A percentile compares a stretch with the other conserved stretches of the same genome.
Conservation (phyloP, 2,888 invertebrate genomes). For the Troglohyphantes excavatus region DNA sequence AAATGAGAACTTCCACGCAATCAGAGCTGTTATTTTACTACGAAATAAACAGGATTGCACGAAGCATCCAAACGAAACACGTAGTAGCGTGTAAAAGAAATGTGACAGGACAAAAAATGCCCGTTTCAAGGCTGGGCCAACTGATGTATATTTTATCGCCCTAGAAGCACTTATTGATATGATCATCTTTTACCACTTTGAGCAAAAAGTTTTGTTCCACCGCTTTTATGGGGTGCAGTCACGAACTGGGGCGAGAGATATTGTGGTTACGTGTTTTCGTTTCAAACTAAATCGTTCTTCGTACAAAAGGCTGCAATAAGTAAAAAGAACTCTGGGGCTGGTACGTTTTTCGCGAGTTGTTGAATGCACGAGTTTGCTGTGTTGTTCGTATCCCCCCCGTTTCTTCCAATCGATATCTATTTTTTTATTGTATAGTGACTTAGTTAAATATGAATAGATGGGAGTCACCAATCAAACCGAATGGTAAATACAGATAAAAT, state of each 20-base stretch:
- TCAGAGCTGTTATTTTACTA: too few species aligned
- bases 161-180: slow-evolving; percentile 56
- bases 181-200: slow-evolving; percentile 63
- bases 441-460: too few species aligned
- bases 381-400: too few species aligned
- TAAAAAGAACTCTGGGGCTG: too few species aligned
- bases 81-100: not conserved
- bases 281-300: slow-evolving; percentile 34
- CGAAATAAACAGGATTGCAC: too few species aligned
- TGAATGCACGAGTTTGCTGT: too few species aligned
- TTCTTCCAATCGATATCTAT: too few species aligned
- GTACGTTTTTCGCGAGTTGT: too few species aligned
- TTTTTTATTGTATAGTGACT: too few species aligned
- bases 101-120: not conserved
- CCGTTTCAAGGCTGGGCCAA: not conserved
- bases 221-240: slow-evolving; percentile 30
- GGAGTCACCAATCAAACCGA: too few species aligned
- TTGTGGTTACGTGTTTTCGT: slow-evolving; percentile 41
- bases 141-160: slow-evolving; percentile 26
- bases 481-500: too few species aligned
- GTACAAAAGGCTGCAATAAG: not conserved
- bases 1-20: too few species aligned
- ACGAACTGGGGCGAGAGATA: slow-evolving; percentile 29
- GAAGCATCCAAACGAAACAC: not conserved
- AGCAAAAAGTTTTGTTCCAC: slow-evolving; percentile 31